These are phyloP conservation scores for Botia almorhae DNA, from an alignment of 2,797 vertebrate genomes.

Conservation along the genomic window DNA sequence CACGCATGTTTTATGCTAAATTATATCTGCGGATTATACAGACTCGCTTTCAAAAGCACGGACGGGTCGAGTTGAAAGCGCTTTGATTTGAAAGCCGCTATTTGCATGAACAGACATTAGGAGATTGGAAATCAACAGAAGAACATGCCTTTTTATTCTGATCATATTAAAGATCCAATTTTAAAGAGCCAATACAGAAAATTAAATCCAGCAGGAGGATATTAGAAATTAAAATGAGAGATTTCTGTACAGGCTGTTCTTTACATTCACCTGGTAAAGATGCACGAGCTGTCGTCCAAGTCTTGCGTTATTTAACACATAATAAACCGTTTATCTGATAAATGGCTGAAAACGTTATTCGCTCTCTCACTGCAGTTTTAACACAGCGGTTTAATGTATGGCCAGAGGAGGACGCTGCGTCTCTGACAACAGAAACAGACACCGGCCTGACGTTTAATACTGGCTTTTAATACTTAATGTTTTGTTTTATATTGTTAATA, in stretches of 20 bases:
- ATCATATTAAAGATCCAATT: constrained; percentile 40
- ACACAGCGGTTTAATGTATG: not conserved
- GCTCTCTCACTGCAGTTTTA: not conserved
- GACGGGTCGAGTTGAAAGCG: constrained; percentile 47
- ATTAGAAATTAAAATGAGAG: not conserved
- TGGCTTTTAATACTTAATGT: no score
- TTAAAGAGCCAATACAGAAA: constrained; percentile 35
- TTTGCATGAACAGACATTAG: constrained; percentile 58
- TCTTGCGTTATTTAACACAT: not conserved
- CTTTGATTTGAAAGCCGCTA: constrained; percentile 60
- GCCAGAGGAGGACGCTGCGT: constrained; percentile 29
- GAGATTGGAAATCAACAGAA: constrained; percentile 54
- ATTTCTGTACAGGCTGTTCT: no score
- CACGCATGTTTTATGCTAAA: constrained; percentile 53
- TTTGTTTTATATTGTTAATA: not conserved
- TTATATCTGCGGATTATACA: constrained; percentile 55
- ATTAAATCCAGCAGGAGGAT: constrained; percentile 20
- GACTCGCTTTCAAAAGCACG: constrained; percentile 51
- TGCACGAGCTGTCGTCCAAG: not conserved
- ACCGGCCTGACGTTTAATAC: no score
- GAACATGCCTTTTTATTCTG: constrained; percentile 19
- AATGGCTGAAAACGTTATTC: not conserved
- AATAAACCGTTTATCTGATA: constrained; percentile 5
- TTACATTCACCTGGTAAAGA: not conserved
- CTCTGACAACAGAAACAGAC: constrained; percentile 2